These are phyloP conservation scores for Distichodus sexfasciatus DNA, from an alignment of 2,797 vertebrate genomes.

Conservation along the genomic window DNA sequence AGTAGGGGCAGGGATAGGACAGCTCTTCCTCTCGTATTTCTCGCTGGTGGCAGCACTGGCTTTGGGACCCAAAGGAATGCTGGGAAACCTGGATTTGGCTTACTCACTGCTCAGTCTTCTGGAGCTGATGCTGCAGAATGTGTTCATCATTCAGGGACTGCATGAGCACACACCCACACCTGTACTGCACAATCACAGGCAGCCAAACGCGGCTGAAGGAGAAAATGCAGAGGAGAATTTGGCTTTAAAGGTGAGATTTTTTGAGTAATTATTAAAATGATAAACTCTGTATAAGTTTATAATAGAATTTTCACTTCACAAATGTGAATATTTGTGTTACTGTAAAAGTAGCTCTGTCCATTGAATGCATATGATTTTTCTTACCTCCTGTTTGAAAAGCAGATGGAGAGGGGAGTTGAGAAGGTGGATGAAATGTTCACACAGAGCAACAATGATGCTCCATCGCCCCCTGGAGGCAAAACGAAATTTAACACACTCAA, in stretches of 20 bases:
- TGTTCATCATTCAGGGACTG: constrained; percentile 89
- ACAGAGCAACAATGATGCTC: constrained; percentile 42
- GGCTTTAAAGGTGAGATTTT: constrained; percentile 52
- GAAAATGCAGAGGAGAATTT: background rate
- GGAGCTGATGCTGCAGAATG: constrained; percentile 84
- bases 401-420: background rate
- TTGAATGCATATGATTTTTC: background rate
- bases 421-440: constrained; percentile 28
- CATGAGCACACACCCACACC: constrained; percentile 62
- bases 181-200: constrained; percentile 73
- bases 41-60: constrained; percentile 84
- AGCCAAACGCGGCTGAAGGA: constrained; percentile 32
- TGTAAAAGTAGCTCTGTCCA: background rate
- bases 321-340: background rate
- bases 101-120: constrained; percentile 82
- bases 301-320: too few relatives aligned
- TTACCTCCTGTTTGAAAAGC: constrained; percentile 35
- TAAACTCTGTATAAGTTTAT: too few relatives aligned
- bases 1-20: constrained; percentile 78
- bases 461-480: constrained; percentile 61
- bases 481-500: constrained; percentile 58
- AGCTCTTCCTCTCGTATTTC: constrained; percentile 82
- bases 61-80: constrained; percentile 45
- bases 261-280: too few relatives aligned
- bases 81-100: constrained; percentile 80